Conservation (phyloP, 2,888 invertebrate genomes). For the Caenorhabditis sp. region DNA sequence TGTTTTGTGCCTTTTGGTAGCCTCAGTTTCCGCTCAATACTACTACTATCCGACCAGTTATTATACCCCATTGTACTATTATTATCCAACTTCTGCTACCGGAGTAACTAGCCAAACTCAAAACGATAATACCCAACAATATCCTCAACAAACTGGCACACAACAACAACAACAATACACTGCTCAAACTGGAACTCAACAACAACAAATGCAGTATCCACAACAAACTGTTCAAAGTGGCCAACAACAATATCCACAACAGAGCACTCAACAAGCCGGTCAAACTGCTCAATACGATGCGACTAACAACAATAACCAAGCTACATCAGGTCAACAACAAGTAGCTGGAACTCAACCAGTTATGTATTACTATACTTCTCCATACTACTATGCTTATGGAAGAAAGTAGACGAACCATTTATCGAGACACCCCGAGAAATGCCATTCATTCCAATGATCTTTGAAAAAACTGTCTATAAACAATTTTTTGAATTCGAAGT, state of each 20-base stretch:
- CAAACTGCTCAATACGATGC: slow-evolving; percentile 27
- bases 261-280: slow-evolving; percentile 1
- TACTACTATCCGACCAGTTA: slow-evolving; percentile 46
- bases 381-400: slow-evolving; percentile 43
- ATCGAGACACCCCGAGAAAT: background rate
- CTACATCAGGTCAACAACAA: background rate
- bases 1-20: slow-evolving; percentile 16
- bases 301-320: background rate
- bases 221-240: slow-evolving; percentile 22
- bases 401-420: slow-evolving; percentile 29
- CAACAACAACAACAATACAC: slow-evolving; percentile 8
- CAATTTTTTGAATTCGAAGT: background rate
- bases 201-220: background rate
- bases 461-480: background rate
- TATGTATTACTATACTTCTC: slow-evolving; percentile 41
- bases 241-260: slow-evolving; percentile 26
- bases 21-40: slow-evolving; percentile 40
- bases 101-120: slow-evolving; percentile 8
- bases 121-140: slow-evolving; percentile 18
- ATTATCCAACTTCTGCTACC: slow-evolving; percentile 37
- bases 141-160: slow-evolving; percentile 11
- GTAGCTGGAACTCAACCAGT: slow-evolving; percentile 37
- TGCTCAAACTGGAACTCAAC: too few relatives aligned
- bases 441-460: slow-evolving; percentile 1
- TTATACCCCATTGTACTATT: slow-evolving; percentile 48